These are phyloP conservation scores for Congeria kusceri DNA, from an alignment of 2,888 invertebrate species.

Conservation along the genomic window DNA sequence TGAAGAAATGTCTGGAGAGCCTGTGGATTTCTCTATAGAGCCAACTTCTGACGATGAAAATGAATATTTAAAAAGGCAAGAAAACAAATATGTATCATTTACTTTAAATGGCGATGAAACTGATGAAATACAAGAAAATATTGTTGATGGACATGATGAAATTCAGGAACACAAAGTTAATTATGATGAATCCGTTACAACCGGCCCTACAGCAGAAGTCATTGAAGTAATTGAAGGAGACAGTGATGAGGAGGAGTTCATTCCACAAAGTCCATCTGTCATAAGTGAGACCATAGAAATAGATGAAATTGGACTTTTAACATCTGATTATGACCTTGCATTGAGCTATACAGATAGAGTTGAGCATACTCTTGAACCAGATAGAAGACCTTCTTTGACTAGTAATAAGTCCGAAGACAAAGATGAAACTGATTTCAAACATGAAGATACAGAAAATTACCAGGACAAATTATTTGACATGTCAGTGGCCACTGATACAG, in stretches of 20 bases:
- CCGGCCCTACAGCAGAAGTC: conserved; percentile 53
- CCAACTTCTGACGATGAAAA: conserved; percentile 55
- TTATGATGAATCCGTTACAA: conserved; percentile 6
- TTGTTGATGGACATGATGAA: conserved; percentile 33
- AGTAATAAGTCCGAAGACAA: conserved; percentile 13
- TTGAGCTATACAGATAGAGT: conserved; percentile 49
- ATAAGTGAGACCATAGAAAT: conserved; percentile 51
- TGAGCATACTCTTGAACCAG: conserved; percentile 36
- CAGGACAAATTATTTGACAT: background rate
- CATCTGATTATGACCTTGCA: conserved; percentile 56
- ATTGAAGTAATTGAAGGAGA: conserved; percentile 67
- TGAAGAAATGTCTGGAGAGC: conserved; percentile 73
- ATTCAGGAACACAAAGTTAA: background rate
- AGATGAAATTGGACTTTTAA: conserved; percentile 29
- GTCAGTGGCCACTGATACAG: conserved; percentile 7
- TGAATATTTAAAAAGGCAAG: conserved; percentile 49
- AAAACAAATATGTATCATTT: conserved; percentile 17
- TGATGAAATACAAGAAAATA: conserved; percentile 34
- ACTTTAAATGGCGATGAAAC: conserved; percentile 16
- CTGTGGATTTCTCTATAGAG: conserved; percentile 65
- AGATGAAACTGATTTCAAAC: background rate
- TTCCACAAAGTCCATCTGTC: conserved; percentile 31
- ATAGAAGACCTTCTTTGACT: conserved; percentile 12
- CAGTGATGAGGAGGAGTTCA: conserved; percentile 45
- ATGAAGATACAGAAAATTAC: background rate